phyloP scores from a whole-genome alignment of 2,797 vertebrate genomes.

The Pipistrellus pipistrellus region DNA sequence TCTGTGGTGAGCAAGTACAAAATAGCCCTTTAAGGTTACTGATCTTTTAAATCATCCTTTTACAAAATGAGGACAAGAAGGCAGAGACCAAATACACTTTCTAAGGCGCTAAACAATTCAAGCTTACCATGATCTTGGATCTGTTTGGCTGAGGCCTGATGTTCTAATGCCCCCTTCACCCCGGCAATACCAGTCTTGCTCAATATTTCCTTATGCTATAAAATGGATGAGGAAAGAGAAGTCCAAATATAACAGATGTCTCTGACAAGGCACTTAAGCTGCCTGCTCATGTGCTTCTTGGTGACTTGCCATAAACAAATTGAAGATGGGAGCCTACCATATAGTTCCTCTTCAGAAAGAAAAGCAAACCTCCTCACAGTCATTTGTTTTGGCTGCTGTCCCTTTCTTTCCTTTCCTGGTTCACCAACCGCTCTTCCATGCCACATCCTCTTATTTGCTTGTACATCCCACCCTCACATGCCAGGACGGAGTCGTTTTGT shows the following conservation, averaged over 20 bases:
- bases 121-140: background rate
- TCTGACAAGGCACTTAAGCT: background rate
- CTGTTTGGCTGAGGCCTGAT: background rate
- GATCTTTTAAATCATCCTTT: background rate
- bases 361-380: background rate
- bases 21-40: background rate
- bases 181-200: background rate
- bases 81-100: background rate
- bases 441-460: background rate
- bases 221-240: background rate
- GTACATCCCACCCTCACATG: fast-evolving
- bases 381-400: background rate
- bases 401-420: background rate
- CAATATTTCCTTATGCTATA: background rate
- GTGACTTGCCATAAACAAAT: background rate
- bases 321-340: background rate
- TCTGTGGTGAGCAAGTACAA: background rate
- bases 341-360: background rate
- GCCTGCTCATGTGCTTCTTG: background rate
- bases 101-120: background rate
- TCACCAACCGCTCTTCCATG: background rate
- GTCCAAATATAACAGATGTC: fast-evolving
- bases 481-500: background rate
- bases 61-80: background rate
- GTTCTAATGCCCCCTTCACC: background rate